These are phyloP conservation scores for Syngnathus scovelli DNA, from an alignment of 2,113 vertebrate genomes.

Conservation along the genomic window DNA sequence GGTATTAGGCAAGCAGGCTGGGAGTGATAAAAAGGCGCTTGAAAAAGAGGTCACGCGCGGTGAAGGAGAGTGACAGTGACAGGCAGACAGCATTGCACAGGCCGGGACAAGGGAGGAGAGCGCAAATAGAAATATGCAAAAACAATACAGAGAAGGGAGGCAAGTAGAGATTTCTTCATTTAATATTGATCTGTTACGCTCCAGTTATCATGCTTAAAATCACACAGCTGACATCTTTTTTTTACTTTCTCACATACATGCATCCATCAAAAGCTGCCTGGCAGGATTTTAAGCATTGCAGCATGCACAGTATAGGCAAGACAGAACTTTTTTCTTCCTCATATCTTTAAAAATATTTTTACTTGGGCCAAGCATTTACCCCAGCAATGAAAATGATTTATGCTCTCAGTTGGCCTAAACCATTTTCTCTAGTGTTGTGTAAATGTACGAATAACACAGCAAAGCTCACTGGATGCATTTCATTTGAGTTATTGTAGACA, in stretches of 20 bases:
- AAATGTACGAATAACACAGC: neutral
- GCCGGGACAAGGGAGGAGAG: constrained; percentile 7
- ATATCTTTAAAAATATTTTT: no score
- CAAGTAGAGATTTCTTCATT: constrained; percentile 30
- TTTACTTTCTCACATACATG: constrained; percentile 9
- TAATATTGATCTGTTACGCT: constrained; percentile 53
- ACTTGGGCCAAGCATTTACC: no score
- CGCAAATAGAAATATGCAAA: constrained; percentile 21
- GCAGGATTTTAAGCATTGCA: constrained; percentile 28
- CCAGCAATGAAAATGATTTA: no score
- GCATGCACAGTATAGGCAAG: constrained; percentile 11
- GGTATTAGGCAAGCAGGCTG: constrained; percentile 6
- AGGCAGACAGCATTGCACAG: constrained; percentile 10
- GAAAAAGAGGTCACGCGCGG: constrained; percentile 3
- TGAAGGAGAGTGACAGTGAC: neutral
- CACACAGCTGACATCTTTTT: constrained; percentile 2
- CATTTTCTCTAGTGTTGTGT: neutral
- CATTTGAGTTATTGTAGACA: neutral
- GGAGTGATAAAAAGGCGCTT: constrained; percentile 21
- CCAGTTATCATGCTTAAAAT: constrained; percentile 36
- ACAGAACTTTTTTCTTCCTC: no score
- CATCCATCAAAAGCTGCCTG: constrained; percentile 47
- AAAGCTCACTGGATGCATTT: neutral
- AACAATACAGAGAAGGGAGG: no score
- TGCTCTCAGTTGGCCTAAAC: no score